A percentile compares a stretch with the other conserved stretches of the same genome.
phyloP scores from a whole-genome alignment of 2,797 vertebrate genomes.

The Chiroxiphia lanceolata region DNA sequence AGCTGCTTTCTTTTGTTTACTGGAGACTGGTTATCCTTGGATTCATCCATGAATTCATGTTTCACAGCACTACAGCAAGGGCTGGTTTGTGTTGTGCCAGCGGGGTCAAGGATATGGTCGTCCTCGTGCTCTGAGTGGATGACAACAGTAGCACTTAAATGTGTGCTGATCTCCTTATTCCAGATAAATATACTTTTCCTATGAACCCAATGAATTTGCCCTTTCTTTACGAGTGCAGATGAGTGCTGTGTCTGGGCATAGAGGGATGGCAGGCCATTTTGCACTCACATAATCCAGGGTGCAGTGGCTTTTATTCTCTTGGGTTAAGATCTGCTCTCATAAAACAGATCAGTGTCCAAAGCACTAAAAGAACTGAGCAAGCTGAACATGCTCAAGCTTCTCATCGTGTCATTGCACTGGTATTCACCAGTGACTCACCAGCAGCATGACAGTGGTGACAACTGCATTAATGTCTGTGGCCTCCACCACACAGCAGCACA shows the following conservation, averaged over 20 bases:
- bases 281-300: neutral
- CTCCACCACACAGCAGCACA: neutral
- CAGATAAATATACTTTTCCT: neutral
- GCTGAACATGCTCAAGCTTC: neutral
- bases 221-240: neutral
- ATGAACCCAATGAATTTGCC: neutral
- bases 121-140: neutral
- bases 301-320: neutral
- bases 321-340: neutral
- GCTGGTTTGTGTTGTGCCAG: neutral
- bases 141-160: neutral
- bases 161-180: rapidly evolving
- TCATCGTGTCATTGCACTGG: neutral
- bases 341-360: neutral
- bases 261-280: neutral
- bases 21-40: neutral
- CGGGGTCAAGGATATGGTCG: rapidly evolving
- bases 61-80: neutral
- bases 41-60: neutral
- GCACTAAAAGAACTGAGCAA: neutral
- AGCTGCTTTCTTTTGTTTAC: neutral
- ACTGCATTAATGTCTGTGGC: neutral
- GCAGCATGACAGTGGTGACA: neutral
- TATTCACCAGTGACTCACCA: neutral
- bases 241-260: neutral